Conservation (phyloP, 2,113 vertebrate species). For the Miniopterus natalensis region DNA sequence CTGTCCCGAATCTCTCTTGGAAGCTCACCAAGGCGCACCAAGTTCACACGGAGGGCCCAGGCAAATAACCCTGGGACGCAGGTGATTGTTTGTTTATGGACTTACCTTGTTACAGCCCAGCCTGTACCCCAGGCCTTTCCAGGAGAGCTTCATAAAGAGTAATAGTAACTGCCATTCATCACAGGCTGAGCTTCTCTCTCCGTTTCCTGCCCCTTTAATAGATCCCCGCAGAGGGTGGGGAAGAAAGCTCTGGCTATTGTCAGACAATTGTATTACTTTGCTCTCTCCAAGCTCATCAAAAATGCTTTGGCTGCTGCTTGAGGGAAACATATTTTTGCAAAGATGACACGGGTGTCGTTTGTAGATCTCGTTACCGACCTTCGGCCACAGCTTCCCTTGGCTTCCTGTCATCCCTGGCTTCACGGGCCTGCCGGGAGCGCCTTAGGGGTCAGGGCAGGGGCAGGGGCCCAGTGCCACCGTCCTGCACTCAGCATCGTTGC, state of each 20-base stretch:
- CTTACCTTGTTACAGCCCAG: conserved; percentile 15
- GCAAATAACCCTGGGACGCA: not conserved
- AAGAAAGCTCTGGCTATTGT: not conserved
- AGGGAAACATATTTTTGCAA: conserved; percentile 47
- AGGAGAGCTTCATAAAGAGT: conserved; percentile 76
- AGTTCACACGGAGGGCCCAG: conserved; percentile 46
- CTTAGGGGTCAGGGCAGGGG: not conserved
- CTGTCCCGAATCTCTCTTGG: not conserved
- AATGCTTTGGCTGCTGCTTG: not conserved
- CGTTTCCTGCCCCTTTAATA: conserved; percentile 73
- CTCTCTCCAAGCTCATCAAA: conserved; percentile 50
- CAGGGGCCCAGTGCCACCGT: not conserved
- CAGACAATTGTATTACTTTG: not conserved
- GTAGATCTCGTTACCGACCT: not conserved
- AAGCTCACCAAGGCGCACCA: conserved; percentile 32
- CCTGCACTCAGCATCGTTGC: not conserved
- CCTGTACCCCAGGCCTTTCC: conserved; percentile 49
- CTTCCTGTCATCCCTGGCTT: not conserved
- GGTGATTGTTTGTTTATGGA: conserved; percentile 64
- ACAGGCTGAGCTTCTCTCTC: not conserved
- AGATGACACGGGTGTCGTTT: conserved; percentile 36
- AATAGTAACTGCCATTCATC: conserved; percentile 68
- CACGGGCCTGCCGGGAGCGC: not conserved
- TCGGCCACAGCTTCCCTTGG: not conserved
- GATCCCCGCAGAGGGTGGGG: conserved; percentile 61